These are phyloP conservation scores for Trialeurodes vaporariorum DNA, from an alignment of 1,140 invertebrate species.

Conservation along the genomic window DNA sequence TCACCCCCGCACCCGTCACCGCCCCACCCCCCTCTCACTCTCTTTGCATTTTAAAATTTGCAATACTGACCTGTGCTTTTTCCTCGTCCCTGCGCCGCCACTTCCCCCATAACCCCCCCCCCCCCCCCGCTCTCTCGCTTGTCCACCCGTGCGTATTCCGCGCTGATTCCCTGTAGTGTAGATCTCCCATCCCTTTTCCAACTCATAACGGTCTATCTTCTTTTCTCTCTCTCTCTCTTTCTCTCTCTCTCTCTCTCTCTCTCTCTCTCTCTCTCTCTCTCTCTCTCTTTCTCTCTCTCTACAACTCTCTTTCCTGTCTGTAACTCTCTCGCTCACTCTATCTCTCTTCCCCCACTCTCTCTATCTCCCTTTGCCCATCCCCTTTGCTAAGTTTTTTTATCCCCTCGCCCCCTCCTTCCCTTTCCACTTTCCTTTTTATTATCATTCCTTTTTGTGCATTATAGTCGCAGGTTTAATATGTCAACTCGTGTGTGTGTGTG, in stretches of 20 bases:
- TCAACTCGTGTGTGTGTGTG: not conserved
- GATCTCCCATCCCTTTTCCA: not conserved
- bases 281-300: not conserved
- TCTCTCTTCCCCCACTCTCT: not conserved
- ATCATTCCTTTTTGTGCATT: not conserved
- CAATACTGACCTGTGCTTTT: not conserved
- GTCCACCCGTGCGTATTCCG: too few relatives aligned
- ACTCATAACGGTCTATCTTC: not conserved
- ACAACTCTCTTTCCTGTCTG: too few relatives aligned
- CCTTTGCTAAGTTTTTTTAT: not conserved
- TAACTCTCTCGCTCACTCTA: not conserved
- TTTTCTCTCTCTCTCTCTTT: not conserved
- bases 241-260: not conserved
- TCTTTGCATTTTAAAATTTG: not conserved
- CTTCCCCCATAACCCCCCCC: too few relatives aligned
- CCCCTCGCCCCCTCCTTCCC: too few relatives aligned
- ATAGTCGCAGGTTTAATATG: not conserved
- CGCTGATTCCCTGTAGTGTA: not conserved
- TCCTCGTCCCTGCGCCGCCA: not conserved
- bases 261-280: too few relatives aligned
- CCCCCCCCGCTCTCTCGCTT: too few relatives aligned
- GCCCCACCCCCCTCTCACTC: not conserved
- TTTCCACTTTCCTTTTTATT: not conserved
- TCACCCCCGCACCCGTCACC: not conserved
- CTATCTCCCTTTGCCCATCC: not conserved